Base-by-base conservation (phyloP, 2,797 vertebrate species). In the Mareca strepera region DNA sequence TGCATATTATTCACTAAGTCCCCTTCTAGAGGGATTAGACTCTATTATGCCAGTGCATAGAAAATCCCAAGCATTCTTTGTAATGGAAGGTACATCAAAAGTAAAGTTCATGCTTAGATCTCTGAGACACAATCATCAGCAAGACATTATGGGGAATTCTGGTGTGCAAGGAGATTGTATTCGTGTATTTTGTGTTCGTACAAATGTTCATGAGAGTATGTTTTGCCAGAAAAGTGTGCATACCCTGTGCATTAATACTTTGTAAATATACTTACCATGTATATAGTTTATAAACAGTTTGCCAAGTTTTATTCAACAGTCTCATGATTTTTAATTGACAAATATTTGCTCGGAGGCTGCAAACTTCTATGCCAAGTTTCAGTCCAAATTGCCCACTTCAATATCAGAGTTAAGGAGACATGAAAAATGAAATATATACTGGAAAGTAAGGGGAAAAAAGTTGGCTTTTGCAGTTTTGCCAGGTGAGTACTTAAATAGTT, bases 341-440 rank as follows among this genome's bases (percentile, higher is more conserved):
- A 97, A 97, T 96, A 97, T 97, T 97, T 97, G 94, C 97, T 96
- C 88, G 80, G 60, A 97, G 95, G 92, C 90, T 83, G 76, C 82
- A 87, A 95, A 75, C 2, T 13, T 92, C 63, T 72, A 81, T 93
- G 95, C 96, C 96, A 98, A 97, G 87, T 96, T 96, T 97, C 92
- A 97, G 82, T 87, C 63, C 67, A 92, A 95, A 95, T 50, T 92
- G 68, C 91, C 88, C 83, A 73, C 78, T 95, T 93, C 78, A 96
- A 63, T 93, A 68, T 95, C 41, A 82, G 85, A 84, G 78, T 84
- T 94, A 96, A 85, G 63, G 64, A 97, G 80, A 80, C 79, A 62
- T 82, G 37, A 86, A 93, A 93, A 94, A 95, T 76, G 85, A 91
- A 86, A 91, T 89, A 81, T 76, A 85, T 78, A 88, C 86, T 80